Base-by-base conservation (phyloP, 2,797 vertebrate species). In the Urosaurus nigricauda region DNA sequence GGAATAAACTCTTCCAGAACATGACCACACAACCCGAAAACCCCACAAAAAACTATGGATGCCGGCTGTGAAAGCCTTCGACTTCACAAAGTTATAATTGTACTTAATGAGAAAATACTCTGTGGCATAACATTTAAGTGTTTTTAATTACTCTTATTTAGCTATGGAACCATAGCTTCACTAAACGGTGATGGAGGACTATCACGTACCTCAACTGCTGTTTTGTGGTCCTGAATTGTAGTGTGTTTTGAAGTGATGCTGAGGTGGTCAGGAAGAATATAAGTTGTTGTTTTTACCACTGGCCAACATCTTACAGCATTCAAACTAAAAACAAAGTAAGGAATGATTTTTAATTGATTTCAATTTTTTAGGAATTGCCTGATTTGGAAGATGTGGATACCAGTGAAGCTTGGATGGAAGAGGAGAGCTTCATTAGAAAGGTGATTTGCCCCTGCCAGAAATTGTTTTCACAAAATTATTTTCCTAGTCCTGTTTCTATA, bases 311-410 rank as follows among this genome's bases (percentile, higher is more conserved):
- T 75, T 75, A 8, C 26, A 21, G 13, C 35, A 35, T 35, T 37
- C 35, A 73, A 35, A 70, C 32, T 70, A 21, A 60, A 21, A 68
- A 3, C 24, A 68, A 68, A 68, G 29, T 7, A 68, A 32, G 29
- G 65, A 68, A 32, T 13, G 8, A 13, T 13, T 16, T 90, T 90
- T 83, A 6, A 83, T n/a, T 95, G 17, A 1, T 87, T 93, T 81
- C 89, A 81, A 93, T 78, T 94, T 84, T 93, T 77, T 82, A 98
- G 98, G 98, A 99, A 86, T 97, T 99, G 87, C 98, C 98, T 3
- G 98, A 99, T 95, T 96, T 99, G 94, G 98, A 99, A 91, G 98
- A 99, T n/a, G 79, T 95, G 70, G 96, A 97, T 73, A 21, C 83
- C 24, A 93, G 88, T 16, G 96, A 97, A 35, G 77, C 87, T 80